A percentile compares a stretch with the other conserved stretches of the same genome.
These are phyloP conservation scores for Cetonia aurata DNA, from an alignment of 2,888 invertebrate species.

Conservation along the genomic window DNA sequence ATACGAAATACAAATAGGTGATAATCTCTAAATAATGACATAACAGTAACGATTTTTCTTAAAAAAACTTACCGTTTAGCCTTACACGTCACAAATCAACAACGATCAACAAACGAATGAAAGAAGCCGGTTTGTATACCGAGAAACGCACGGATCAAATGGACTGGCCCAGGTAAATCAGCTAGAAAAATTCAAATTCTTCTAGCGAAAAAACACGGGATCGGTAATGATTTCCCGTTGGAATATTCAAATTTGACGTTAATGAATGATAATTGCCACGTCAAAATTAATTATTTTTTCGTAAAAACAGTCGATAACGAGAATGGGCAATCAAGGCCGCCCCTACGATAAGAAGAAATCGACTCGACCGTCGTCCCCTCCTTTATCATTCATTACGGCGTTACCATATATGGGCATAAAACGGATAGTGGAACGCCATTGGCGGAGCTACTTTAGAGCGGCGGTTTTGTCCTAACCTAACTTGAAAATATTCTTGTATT, in stretches of 20 bases:
- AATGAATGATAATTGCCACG: conserved; percentile 41
- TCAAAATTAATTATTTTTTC: conserved; percentile 48
- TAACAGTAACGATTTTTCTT: conserved; percentile 19
- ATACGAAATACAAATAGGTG: not conserved
- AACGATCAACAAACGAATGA: conserved; percentile 62
- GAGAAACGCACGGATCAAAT: conserved; percentile 58
- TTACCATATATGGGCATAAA: conserved; percentile 88
- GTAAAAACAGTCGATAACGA: conserved; percentile 38
- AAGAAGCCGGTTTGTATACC: conserved; percentile 62
- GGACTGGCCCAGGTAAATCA: conserved; percentile 55
- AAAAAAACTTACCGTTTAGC: conserved; percentile 61
- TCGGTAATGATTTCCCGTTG: conserved; percentile 31
- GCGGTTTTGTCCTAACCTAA: conserved; percentile 63
- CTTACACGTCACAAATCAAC: conserved; percentile 58
- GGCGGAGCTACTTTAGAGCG: conserved; percentile 65
- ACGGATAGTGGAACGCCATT: conserved; percentile 76
- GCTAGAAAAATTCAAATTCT: conserved; percentile 58
- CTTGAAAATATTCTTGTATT: conserved; percentile 56
- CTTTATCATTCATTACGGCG: conserved; percentile 64
- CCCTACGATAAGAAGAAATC: conserved; percentile 58
- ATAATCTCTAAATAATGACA: conserved; percentile 11
- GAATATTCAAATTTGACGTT: conserved; percentile 47
- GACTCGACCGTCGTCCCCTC: conserved; percentile 68
- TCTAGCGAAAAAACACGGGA: conserved; percentile 29
- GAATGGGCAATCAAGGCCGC: conserved; percentile 52